Percentiles rank a stretch among this genome's conserved stretches.
Evolutionary conservation across 2,797 vertebrate genomes (phyloP).

Genomic region (Salmo trutta): DNA sequence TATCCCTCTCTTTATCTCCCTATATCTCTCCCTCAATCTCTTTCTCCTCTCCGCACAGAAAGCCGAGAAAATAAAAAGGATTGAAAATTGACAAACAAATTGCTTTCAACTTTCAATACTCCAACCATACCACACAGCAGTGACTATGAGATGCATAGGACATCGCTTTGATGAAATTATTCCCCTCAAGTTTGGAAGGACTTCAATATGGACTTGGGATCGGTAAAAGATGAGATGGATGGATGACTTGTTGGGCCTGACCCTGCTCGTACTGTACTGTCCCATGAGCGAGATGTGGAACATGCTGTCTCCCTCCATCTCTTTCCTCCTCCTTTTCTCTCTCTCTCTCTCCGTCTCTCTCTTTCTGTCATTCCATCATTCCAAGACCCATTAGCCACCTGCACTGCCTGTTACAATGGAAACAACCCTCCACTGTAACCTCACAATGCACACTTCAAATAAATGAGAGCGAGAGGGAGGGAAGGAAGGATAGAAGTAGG

Average conservation of each 20-base stretch:
- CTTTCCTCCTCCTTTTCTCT: conserved; percentile 16
- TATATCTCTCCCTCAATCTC: conserved; percentile 11
- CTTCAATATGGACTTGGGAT: background rate
- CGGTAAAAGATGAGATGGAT: conserved; percentile 4
- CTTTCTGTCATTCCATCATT: conserved; percentile 19
- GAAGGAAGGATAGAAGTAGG: conserved; percentile 4
- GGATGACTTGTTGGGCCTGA: conserved; percentile 10
- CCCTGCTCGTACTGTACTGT: background rate
- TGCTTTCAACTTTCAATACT: background rate
- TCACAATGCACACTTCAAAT: background rate
- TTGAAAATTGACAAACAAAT: background rate
- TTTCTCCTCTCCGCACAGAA: conserved; percentile 7
- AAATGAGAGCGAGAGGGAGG: conserved; percentile 10
- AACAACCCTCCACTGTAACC: conserved; percentile 28
- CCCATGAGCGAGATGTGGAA: background rate
- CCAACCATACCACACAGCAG: background rate
- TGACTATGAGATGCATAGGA: background rate
- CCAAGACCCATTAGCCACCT: conserved; percentile 29
- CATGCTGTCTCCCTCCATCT: conserved; percentile 10
- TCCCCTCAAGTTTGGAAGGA: background rate
- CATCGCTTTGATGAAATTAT: background rate
- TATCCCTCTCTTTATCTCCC: background rate
- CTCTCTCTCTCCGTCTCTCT: conserved; percentile 18
- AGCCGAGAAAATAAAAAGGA: background rate
- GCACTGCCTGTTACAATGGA: conserved; percentile 42